A percentile compares a stretch with the other conserved stretches of the same genome.
Evolutionary conservation across 2,888 invertebrate genomes (phyloP).

Genomic region (Erebia epiphron): DNA sequence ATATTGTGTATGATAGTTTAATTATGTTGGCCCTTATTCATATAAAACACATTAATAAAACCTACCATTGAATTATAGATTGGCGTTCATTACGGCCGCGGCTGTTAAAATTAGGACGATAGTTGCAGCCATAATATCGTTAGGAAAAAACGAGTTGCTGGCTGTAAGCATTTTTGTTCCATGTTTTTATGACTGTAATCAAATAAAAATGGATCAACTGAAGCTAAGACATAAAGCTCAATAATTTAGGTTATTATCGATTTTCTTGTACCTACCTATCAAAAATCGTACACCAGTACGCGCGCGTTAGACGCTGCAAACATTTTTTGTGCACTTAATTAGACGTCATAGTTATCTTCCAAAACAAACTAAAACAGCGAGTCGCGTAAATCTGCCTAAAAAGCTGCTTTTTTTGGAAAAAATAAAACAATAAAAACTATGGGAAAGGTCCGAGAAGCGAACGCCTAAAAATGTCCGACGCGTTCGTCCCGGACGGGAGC

Average conservation of each 20-base stretch:
- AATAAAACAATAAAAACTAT: constrained; percentile 46
- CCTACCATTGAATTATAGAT: too few relatives aligned
- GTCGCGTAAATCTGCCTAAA: constrained; percentile 19
- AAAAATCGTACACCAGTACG: neutral
- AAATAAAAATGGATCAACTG: too few relatives aligned
- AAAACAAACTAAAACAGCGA: constrained; percentile 6
- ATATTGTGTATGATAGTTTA: neutral
- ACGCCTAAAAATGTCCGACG: constrained; percentile 76
- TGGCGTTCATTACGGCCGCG: too few relatives aligned
- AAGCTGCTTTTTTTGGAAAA: constrained; percentile 5
- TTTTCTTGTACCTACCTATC: neutral
- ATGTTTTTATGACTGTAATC: too few relatives aligned
- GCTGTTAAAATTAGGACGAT: too few relatives aligned
- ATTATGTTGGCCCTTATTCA: neutral
- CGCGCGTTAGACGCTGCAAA: neutral
- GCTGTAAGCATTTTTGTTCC: too few relatives aligned
- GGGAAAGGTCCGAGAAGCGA: constrained; percentile 64
- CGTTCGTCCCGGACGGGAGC: constrained; percentile 63
- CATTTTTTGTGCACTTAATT: neutral
- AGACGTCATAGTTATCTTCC: neutral
- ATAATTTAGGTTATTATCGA: too few relatives aligned
- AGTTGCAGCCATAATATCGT: too few relatives aligned
- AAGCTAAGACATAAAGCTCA: too few relatives aligned
- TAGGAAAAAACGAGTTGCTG: too few relatives aligned
- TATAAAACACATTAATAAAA: neutral